phyloP scores from a whole-genome alignment of 2,888 invertebrate species.

The Bellardia pandia region DNA sequence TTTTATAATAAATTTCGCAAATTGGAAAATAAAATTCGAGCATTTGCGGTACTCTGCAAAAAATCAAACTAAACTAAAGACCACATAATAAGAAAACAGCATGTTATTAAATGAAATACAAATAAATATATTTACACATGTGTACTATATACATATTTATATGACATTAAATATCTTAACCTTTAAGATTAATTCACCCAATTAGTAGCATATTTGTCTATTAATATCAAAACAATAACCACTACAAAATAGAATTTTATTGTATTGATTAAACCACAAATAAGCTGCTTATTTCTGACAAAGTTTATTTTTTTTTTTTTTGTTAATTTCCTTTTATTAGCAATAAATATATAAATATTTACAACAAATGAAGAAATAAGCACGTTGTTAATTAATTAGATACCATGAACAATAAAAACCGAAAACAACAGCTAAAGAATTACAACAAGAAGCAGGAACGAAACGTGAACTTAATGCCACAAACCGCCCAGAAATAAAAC shows the following conservation, averaged over 20 bases:
- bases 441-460: background rate
- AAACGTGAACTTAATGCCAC: slow-evolving; percentile 36
- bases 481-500: slow-evolving; percentile 17
- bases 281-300: background rate
- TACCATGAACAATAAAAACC: slow-evolving; percentile 45
- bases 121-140: too few relatives aligned
- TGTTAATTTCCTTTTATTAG: background rate
- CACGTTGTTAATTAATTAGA: slow-evolving; percentile 57
- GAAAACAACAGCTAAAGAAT: background rate
- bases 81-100: too few relatives aligned
- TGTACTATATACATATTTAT: too few relatives aligned
- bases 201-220: background rate
- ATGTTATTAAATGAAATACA: too few relatives aligned
- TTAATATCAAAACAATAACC: background rate
- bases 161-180: too few relatives aligned
- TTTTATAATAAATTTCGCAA: too few relatives aligned
- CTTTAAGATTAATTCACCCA: background rate
- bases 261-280: slow-evolving; percentile 3
- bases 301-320: background rate
- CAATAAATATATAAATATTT: slow-evolving; percentile 32
- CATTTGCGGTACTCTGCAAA: too few relatives aligned
- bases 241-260: background rate
- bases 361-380: slow-evolving; percentile 22
- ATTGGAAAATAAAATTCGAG: too few relatives aligned
- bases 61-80: too few relatives aligned